These are phyloP conservation scores for Danio albolineatus DNA, from an alignment of 2,797 vertebrate genomes.

Conservation along the genomic window DNA sequence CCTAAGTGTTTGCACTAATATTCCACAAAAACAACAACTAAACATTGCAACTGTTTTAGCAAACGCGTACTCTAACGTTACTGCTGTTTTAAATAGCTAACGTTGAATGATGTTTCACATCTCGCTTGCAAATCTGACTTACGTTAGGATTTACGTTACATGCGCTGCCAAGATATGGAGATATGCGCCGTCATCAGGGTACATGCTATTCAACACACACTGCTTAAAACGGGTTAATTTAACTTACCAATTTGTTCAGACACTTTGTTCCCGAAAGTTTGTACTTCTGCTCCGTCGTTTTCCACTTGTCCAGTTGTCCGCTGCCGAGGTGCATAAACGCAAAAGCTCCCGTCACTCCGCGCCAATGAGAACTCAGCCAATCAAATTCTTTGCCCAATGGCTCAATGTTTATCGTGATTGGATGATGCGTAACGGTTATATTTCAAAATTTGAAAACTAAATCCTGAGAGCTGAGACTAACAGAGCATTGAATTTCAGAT, in stretches of 20 bases:
- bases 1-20: background rate
- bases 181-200: background rate
- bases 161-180: background rate
- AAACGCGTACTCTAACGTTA: background rate
- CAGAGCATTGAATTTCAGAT: too few species aligned
- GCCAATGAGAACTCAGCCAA: background rate
- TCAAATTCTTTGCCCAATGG: background rate
- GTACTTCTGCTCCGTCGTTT: background rate
- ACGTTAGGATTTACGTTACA: too few species aligned
- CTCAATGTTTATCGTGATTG: background rate
- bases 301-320: background rate
- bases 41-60: background rate
- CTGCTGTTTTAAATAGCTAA: background rate
- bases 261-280: background rate
- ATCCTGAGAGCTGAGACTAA: background rate
- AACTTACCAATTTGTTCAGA: background rate
- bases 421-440: background rate
- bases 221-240: background rate
- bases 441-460: background rate
- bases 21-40: background rate
- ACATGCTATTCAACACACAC: background rate
- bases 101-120: background rate
- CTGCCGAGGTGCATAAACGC: background rate
- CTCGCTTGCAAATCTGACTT: background rate
- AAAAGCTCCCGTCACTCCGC: background rate